Evolutionary conservation across 2,888 invertebrate genomes (phyloP).

Genomic region (Caenorhabditis drosophilae): DNA sequence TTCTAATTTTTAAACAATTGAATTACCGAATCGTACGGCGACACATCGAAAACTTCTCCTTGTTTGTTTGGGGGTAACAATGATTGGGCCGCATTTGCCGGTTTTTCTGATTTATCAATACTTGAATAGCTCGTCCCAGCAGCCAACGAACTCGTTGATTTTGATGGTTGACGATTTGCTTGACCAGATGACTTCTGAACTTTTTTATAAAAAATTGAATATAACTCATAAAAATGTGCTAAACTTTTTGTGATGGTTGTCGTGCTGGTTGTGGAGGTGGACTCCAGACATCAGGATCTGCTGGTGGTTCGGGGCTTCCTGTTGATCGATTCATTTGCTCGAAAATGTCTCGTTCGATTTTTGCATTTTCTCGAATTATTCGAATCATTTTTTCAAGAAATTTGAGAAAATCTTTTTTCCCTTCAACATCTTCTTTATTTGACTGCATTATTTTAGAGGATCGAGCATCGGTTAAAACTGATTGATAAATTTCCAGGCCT

Average conservation of each 20-base stretch:
- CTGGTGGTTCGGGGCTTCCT: slow-evolving; percentile 36
- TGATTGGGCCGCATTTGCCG: slow-evolving; percentile 17
- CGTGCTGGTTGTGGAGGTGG: slow-evolving; percentile 1
- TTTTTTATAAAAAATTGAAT: no score
- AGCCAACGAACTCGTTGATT: slow-evolving; percentile 3
- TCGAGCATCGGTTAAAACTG: background rate
- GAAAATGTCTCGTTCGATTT: slow-evolving; percentile 11
- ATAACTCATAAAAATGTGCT: no score
- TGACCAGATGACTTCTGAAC: background rate
- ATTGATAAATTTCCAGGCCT: background rate
- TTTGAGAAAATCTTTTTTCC: slow-evolving; percentile 15
- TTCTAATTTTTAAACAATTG: background rate
- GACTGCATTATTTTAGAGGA: slow-evolving; percentile 4
- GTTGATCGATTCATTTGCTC: slow-evolving; percentile 19
- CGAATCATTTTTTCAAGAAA: slow-evolving; percentile 13
- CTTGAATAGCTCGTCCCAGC: background rate
- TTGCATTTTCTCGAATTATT: slow-evolving; percentile 3
- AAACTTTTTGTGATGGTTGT: slow-evolving; percentile 7
- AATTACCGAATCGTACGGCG: slow-evolving; percentile 16
- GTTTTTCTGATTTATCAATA: slow-evolving; percentile 3
- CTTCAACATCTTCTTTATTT: slow-evolving; percentile 16
- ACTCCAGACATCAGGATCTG: slow-evolving; percentile 37
- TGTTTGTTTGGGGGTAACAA: slow-evolving; percentile 24
- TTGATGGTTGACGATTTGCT: slow-evolving; percentile 4
- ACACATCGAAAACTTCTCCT: slow-evolving; percentile 26